Evolutionary conservation across 2,113 vertebrate genomes (phyloP).

Genomic region (Bubalus kerabau): DNA sequence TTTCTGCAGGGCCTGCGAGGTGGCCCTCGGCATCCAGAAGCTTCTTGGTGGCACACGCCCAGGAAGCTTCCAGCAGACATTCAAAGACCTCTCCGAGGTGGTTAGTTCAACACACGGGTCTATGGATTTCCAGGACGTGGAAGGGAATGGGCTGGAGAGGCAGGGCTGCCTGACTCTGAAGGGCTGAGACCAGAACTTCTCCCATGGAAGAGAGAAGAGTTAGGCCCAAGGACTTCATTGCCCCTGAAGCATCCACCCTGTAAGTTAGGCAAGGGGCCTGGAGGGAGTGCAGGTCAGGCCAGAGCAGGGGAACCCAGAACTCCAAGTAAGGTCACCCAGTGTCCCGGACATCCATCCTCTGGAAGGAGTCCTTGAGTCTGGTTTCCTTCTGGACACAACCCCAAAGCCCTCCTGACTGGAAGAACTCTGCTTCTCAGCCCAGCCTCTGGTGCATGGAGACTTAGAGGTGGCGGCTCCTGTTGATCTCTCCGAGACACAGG

Average conservation of each 20-base stretch:
- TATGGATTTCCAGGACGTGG: not conserved
- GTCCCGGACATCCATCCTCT: not conserved
- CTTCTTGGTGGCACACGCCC: not conserved
- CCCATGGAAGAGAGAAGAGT: not conserved
- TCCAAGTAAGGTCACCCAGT: fast-evolving
- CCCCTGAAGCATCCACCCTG: not conserved
- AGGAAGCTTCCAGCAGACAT: not conserved
- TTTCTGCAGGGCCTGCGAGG: not conserved
- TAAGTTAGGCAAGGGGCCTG: not conserved
- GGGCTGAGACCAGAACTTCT: not conserved
- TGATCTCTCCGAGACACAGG: not conserved
- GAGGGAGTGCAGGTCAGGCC: not conserved
- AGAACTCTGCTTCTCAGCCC: not conserved
- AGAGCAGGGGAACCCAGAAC: not conserved
- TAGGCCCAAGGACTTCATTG: fast-evolving
- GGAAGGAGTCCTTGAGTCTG: not conserved
- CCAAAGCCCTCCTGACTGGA: not conserved
- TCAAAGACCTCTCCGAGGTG: not conserved
- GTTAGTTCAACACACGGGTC: fast-evolving
- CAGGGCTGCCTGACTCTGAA: not conserved
- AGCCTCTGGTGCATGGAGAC: not conserved
- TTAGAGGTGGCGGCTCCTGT: not conserved
- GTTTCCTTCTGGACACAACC: not conserved
- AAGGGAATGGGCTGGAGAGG: not conserved
- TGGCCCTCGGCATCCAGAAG: not conserved